These are phyloP conservation scores for Pheosia gnoma DNA, from an alignment of 2,888 invertebrate species.

Conservation along the genomic window DNA sequence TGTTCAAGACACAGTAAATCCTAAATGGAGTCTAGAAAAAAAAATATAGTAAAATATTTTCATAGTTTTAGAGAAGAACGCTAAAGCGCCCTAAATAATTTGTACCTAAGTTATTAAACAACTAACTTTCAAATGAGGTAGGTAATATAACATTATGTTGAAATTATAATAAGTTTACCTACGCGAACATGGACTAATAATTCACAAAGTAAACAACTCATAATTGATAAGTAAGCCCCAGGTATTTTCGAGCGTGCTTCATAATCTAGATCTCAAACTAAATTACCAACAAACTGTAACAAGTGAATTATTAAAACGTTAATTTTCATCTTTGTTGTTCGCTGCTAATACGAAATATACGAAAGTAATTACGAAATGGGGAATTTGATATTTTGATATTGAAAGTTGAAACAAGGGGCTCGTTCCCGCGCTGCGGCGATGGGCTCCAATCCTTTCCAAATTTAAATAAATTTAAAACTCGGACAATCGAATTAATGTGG, in stretches of 20 bases:
- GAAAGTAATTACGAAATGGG: slow-evolving; percentile 34
- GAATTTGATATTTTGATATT: slow-evolving; percentile 48
- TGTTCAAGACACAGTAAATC: too few relatives aligned
- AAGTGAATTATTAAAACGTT: slow-evolving; percentile 39
- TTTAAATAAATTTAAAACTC: slow-evolving; percentile 60
- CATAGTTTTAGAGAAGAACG: too few relatives aligned
- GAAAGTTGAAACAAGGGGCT: slow-evolving; percentile 50
- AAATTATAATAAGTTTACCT: not conserved
- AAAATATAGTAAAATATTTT: too few relatives aligned
- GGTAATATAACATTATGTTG: not conserved
- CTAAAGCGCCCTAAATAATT: too few relatives aligned
- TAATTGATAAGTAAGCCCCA: slow-evolving; percentile 1
- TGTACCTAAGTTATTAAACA: not conserved
- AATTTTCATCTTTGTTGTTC: slow-evolving; percentile 33
- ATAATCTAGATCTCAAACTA: slow-evolving; percentile 16
- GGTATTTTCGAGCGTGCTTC: not conserved
- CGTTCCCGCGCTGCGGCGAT: slow-evolving; percentile 27
- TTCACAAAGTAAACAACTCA: not conserved
- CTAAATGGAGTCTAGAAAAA: too few relatives aligned
- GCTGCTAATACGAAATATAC: slow-evolving; percentile 31
- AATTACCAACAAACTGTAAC: slow-evolving; percentile 25
- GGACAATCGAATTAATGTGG: slow-evolving; percentile 42
- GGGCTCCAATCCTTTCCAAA: slow-evolving; percentile 42
- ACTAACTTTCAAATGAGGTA: not conserved
- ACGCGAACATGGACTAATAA: not conserved